phyloP scores from a whole-genome alignment of 2,888 invertebrate genomes.

The Vandiemenella viatica region DNA sequence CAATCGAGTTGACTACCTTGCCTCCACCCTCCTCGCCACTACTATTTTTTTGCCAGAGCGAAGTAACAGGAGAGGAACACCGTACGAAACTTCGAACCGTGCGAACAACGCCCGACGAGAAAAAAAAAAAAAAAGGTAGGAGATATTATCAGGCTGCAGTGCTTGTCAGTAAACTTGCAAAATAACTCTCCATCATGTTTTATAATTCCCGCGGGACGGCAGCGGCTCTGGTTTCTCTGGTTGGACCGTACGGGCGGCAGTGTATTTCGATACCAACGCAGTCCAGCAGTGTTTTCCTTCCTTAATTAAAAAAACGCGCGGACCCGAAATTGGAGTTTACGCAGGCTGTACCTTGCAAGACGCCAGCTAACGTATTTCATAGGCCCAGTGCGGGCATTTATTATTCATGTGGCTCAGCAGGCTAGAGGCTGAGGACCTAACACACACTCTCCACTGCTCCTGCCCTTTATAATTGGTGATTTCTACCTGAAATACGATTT shows the following conservation, averaged over 20 bases:
- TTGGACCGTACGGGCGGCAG: neutral
- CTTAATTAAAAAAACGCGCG: neutral
- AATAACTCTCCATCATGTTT: constrained; percentile 3
- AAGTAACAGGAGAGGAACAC: neutral
- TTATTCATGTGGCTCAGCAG: too few species aligned
- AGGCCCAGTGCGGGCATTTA: too few species aligned
- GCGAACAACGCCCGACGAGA: neutral
- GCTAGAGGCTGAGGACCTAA: too few species aligned
- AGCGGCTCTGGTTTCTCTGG: too few species aligned
- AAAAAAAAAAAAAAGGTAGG: neutral
- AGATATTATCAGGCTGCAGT: neutral
- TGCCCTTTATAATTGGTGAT: too few species aligned
- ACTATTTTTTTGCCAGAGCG: neutral
- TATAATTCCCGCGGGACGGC: constrained; percentile 1
- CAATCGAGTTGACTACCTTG: neutral
- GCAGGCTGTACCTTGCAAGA: too few species aligned
- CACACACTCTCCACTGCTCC: too few species aligned
- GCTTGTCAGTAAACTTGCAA: constrained; percentile 4
- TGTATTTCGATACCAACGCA: neutral
- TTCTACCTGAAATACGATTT: too few species aligned
- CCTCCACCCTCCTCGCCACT: neutral
- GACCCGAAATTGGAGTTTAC: too few species aligned
- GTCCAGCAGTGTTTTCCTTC: neutral
- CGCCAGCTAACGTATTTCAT: too few species aligned
- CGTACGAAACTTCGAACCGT: too few species aligned